Percentiles rank a stretch among this genome's conserved stretches.
Conservation (phyloP, 2,888 invertebrate species). For the Seira musarum region DNA sequence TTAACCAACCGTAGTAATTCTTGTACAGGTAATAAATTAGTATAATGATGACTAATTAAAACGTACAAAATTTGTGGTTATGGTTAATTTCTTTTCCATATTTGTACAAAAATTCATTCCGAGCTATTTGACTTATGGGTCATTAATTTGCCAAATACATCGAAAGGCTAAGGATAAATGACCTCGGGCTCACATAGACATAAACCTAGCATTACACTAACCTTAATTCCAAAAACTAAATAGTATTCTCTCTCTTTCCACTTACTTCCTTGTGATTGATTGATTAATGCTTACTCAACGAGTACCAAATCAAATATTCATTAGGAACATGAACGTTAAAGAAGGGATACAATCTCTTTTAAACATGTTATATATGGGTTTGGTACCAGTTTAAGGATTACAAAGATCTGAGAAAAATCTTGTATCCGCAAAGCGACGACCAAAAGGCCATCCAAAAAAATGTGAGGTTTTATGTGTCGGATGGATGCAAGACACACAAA, state of each 20-base stretch:
- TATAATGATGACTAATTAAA: constrained; percentile 10
- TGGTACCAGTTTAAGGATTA: constrained; percentile 38
- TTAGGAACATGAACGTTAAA: neutral
- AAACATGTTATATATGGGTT: constrained; percentile 29
- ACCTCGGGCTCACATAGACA: neutral
- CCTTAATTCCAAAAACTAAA: neutral
- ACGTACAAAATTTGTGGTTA: neutral
- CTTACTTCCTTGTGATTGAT: constrained; percentile 21
- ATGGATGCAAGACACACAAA: too few species aligned
- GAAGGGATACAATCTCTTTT: too few species aligned
- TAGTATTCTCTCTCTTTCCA: too few species aligned
- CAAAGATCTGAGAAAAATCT: too few species aligned
- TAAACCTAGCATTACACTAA: neutral
- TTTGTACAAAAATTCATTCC: too few species aligned
- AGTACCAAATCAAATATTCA: constrained; percentile 6
- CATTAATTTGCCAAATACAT: too few species aligned
- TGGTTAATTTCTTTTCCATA: neutral
- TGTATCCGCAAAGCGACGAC: too few species aligned
- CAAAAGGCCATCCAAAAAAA: too few species aligned
- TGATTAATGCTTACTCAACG: constrained; percentile 32
- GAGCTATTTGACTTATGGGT: too few species aligned
- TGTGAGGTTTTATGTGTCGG: too few species aligned
- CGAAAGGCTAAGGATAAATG: neutral
- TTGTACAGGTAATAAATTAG: neutral
- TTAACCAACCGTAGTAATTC: too few species aligned